phyloP scores from a whole-genome alignment of 2,113 vertebrate species.

The Tachycineta bicolor region DNA sequence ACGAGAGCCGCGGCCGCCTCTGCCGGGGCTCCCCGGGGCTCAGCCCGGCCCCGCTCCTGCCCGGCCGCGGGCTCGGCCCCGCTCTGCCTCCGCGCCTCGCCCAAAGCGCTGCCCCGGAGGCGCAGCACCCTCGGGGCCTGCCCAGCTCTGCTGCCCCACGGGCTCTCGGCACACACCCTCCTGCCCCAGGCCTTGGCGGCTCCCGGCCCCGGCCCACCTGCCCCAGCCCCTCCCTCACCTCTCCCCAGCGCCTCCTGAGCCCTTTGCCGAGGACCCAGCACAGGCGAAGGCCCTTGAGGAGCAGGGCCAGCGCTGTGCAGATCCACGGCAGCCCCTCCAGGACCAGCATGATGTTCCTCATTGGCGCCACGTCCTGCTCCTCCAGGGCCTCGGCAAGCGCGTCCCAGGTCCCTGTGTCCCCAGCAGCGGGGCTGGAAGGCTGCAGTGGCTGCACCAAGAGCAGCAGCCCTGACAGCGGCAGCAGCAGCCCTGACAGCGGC shows the following conservation, averaged over 20 bases:
- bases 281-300: too few species aligned
- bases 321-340: background rate
- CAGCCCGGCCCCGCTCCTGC: background rate
- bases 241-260: too few species aligned
- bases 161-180: background rate
- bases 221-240: too few species aligned
- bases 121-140: background rate
- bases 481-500: too few species aligned
- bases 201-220: background rate
- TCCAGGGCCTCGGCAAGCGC: background rate
- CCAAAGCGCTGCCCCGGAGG: background rate
- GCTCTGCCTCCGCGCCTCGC: background rate
- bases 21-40: background rate
- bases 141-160: background rate
- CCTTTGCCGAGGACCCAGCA: too few species aligned
- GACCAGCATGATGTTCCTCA: background rate
- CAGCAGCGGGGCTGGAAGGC: background rate
- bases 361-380: fast-evolving
- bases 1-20: background rate
- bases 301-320: background rate
- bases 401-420: background rate
- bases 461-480: background rate
- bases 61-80: background rate
- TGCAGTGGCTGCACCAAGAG: background rate
- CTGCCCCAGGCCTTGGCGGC: background rate